Conservation (phyloP, 2,888 invertebrate species). For the Spilosoma lubricipeda region DNA sequence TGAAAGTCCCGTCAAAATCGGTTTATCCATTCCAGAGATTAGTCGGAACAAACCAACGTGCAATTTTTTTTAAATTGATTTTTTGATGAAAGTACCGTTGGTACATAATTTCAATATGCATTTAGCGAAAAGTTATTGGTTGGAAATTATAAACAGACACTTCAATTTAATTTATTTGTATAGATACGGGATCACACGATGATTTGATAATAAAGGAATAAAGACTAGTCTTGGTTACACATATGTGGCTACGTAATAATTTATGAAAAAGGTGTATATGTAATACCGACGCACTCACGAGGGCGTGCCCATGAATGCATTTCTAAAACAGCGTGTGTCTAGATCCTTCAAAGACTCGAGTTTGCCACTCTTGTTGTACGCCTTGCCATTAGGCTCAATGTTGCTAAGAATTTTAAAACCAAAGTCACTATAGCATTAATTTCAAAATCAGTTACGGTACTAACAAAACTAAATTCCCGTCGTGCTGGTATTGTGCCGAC, state of each 20-base stretch:
- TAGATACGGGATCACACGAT: not conserved
- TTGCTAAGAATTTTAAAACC: conserved; percentile 6
- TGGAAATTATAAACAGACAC: too few species aligned
- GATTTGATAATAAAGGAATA: not conserved
- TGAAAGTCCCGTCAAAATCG: too few species aligned
- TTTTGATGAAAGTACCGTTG: too few species aligned
- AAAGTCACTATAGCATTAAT: not conserved
- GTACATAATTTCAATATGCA: too few species aligned
- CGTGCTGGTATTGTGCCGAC: conserved; percentile 7
- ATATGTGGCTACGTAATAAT: not conserved
- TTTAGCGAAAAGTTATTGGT: too few species aligned
- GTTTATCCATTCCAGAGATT: too few species aligned
- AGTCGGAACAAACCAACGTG: too few species aligned
- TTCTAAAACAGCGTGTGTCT: conserved; percentile 59
- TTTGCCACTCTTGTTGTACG: conserved; percentile 31
- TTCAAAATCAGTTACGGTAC: conserved; percentile 19
- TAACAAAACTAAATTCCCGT: conserved; percentile 9
- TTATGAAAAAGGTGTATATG: conserved; percentile 18
- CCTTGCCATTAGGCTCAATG: conserved; percentile 15
- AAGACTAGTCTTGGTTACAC: not conserved
- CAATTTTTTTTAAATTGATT: too few species aligned
- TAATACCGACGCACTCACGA: conserved; percentile 48
- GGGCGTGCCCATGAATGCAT: conserved; percentile 79
- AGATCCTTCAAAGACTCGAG: conserved; percentile 37
- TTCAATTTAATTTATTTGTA: too few species aligned